A percentile compares a stretch with the other conserved stretches of the same genome.
Conservation (phyloP, 2,113 vertebrate species). For the Rhinoderma darwinii region DNA sequence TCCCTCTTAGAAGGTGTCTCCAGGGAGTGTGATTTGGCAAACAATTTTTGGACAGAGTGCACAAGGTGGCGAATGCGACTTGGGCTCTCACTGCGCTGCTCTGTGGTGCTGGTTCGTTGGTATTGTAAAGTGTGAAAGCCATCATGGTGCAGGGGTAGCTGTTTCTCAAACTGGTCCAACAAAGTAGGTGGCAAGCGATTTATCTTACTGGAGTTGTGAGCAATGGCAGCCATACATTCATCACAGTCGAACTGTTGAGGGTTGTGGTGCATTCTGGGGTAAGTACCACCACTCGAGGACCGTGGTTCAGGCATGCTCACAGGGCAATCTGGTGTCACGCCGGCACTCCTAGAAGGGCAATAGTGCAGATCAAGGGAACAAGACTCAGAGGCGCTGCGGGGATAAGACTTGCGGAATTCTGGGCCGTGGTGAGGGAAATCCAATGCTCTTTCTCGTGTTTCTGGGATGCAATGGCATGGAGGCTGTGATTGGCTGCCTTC, state of each 20-base stretch:
- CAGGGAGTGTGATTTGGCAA: constrained; percentile 97
- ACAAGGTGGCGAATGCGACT: constrained; percentile 97
- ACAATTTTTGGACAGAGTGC: constrained; percentile 97
- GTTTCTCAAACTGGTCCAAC: constrained; percentile 97
- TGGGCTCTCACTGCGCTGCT: constrained; percentile 94
- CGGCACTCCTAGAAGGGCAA: constrained; percentile 78
- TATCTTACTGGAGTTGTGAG: constrained; percentile 85
- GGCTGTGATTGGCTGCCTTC: constrained; percentile 91
- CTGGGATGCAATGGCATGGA: constrained; percentile 87
- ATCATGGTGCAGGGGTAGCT: constrained; percentile 90
- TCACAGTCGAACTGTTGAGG: constrained; percentile 91
- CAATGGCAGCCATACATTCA: constrained; percentile 85
- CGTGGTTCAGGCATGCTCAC: constrained; percentile 85
- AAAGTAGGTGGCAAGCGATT: constrained; percentile 91
- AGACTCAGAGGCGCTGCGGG: constrained; percentile 81
- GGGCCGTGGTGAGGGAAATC: constrained; percentile 77
- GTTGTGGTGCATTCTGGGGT: constrained; percentile 92
- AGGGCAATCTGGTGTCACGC: constrained; percentile 70
- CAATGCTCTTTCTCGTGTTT: constrained; percentile 79
- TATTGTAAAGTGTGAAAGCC: constrained; percentile 98
- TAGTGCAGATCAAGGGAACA: constrained; percentile 83
- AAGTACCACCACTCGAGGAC: constrained; percentile 88
- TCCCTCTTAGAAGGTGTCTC: constrained; percentile 93
- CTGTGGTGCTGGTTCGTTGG: constrained; percentile 85
- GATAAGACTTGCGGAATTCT: constrained; percentile 70